These are phyloP conservation scores for Porites evermanni DNA, from an alignment of 92 coral and sea anemone genomes.

Conservation along the genomic window DNA sequence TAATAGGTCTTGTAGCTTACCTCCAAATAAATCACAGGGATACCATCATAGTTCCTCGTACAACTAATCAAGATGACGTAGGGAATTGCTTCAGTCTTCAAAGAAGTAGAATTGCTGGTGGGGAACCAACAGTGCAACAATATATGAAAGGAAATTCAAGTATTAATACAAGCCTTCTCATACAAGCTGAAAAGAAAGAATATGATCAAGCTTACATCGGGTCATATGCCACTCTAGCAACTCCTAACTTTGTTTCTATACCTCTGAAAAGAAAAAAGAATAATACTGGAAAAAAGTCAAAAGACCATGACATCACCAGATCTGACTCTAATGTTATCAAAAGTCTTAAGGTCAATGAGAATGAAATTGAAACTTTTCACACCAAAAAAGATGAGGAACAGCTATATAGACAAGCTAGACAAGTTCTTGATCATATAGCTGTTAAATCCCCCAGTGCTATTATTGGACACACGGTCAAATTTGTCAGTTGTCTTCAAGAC, in stretches of 20 bases:
- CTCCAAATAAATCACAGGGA: background rate
- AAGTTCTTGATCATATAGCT: constrained; percentile 19
- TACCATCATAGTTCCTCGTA: constrained; percentile 38
- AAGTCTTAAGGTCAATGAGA: background rate
- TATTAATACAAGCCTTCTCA: background rate
- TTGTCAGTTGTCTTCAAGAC: too few relatives aligned
- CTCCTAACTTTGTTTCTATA: constrained; percentile 28
- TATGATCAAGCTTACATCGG: constrained; percentile 6
- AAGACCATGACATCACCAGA: background rate
- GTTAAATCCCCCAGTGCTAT: background rate
- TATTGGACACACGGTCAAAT: constrained; percentile 2
- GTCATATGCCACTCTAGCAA: constrained; percentile 6
- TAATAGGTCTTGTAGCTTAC: background rate
- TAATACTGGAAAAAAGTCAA: background rate
- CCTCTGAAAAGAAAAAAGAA: constrained; percentile 28
- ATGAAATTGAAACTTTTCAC: background rate
- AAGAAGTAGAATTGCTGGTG: constrained; percentile 32
- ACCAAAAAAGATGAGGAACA: constrained; percentile 2
- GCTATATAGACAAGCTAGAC: constrained; percentile 8
- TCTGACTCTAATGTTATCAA: background rate
- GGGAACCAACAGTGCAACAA: constrained; percentile 41
- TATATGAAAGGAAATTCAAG: constrained; percentile 35
- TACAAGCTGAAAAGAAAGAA: background rate
- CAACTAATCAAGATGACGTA: constrained; percentile 47
- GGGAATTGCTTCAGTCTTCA: constrained; percentile 49